Conservation (phyloP, 2,797 vertebrate genomes). For the Siniperca obscura region DNA sequence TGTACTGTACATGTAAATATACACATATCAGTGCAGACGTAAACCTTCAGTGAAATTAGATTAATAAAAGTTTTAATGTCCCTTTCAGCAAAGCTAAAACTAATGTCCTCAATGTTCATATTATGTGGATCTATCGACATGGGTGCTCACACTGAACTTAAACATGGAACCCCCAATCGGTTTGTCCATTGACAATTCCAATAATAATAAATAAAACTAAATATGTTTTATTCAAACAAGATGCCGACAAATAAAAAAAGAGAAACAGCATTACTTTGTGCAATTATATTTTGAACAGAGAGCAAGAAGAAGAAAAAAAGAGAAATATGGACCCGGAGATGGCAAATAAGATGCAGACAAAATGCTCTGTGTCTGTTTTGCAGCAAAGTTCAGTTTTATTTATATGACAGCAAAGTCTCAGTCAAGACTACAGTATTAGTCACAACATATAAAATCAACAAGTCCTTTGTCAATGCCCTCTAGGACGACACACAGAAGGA, state of each 20-base stretch:
- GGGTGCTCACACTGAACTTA: too few species aligned
- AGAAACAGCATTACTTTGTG: background rate
- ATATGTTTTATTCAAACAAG: background rate
- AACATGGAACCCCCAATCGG: background rate
- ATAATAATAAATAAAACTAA: background rate
- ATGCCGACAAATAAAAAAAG: background rate
- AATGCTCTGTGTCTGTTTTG: background rate
- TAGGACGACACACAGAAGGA: background rate
- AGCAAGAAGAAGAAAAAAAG: background rate
- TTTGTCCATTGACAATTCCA: background rate
- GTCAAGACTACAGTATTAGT: background rate
- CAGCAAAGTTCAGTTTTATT: background rate
- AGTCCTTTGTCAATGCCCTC: background rate
- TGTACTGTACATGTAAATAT: constrained; percentile 42
- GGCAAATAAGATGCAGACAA: background rate
- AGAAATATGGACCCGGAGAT: background rate
- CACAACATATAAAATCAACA: background rate
- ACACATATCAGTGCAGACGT: constrained; percentile 23
- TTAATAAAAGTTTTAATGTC: background rate
- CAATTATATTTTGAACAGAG: background rate
- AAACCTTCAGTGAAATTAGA: constrained; percentile 34
- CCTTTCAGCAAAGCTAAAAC: background rate
- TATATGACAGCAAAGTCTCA: background rate
- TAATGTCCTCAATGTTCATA: background rate
- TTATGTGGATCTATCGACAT: background rate